Conservation (phyloP, 2,113 vertebrate genomes). For the Casuarius casuarius region DNA sequence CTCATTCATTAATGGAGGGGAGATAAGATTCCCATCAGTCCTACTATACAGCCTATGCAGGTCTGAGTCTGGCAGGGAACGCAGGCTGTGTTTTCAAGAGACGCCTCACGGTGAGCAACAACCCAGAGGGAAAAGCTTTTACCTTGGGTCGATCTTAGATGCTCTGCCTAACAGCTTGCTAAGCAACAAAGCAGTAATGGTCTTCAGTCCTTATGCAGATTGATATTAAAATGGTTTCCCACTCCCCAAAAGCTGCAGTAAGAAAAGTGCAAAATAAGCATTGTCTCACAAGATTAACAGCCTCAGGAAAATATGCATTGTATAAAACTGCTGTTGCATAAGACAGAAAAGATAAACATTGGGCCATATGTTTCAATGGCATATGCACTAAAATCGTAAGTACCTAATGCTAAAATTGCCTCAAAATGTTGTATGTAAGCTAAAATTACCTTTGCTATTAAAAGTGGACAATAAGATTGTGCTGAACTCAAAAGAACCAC, state of each 20-base stretch:
- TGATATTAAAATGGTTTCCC: not conserved
- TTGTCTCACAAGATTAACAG: not conserved
- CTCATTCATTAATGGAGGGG: not conserved
- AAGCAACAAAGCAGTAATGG: not conserved
- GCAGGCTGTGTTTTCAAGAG: not conserved
- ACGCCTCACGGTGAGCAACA: not conserved
- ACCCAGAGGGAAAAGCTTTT: not conserved
- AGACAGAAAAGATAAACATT: not conserved
- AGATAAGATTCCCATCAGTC: not conserved
- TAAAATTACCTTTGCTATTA: not conserved
- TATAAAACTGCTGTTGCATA: conserved; percentile 20
- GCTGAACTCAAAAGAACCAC: not conserved
- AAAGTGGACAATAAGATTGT: not conserved
- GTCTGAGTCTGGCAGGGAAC: not conserved
- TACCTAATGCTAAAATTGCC: not conserved
- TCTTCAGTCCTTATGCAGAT: not conserved
- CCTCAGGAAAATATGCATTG: not conserved
- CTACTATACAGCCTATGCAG: not conserved
- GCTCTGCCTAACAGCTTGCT: not conserved
- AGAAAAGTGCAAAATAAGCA: not conserved
- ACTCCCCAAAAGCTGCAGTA: not conserved
- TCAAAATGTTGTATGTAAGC: not conserved
- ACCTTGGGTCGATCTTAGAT: not conserved
- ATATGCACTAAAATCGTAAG: not conserved
- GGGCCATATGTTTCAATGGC: not conserved